A percentile compares a stretch with the other conserved stretches of the same genome.
These are phyloP conservation scores for Microtus pennsylvanicus DNA, from an alignment of 2,113 vertebrate genomes.

Conservation along the genomic window DNA sequence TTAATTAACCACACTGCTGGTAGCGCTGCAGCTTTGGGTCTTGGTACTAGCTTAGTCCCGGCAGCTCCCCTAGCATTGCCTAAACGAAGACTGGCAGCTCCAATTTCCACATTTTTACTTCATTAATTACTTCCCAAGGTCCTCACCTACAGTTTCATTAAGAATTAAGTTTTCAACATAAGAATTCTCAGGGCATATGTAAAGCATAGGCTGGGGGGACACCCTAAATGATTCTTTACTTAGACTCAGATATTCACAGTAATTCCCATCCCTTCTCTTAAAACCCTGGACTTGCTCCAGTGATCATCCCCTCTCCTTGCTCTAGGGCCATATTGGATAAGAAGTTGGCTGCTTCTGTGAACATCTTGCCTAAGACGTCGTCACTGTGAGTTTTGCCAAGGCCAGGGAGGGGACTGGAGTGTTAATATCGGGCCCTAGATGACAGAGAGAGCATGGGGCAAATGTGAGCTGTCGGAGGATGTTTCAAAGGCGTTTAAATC, in stretches of 20 bases:
- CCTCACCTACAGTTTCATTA: background rate
- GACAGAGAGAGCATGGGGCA: background rate
- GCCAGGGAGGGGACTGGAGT: background rate
- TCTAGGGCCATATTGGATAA: conserved; percentile 92
- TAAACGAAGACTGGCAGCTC: background rate
- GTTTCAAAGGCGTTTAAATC: background rate
- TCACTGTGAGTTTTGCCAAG: conserved; percentile 90
- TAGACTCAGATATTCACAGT: background rate
- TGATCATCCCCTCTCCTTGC: conserved; percentile 51
- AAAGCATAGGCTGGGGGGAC: too few species aligned
- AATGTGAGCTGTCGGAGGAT: background rate
- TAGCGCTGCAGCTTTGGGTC: background rate
- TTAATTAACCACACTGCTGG: background rate
- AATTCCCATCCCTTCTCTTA: background rate
- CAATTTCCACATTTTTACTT: background rate
- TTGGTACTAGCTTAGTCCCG: background rate
- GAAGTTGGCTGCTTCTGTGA: conserved; percentile 91
- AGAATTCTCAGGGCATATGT: background rate
- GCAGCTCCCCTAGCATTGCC: too few species aligned
- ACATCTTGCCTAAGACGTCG: conserved; percentile 90
- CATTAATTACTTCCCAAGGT: background rate
- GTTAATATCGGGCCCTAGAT: background rate
- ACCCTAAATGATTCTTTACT: background rate
- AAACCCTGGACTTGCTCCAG: background rate
- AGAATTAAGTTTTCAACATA: background rate